Conservation (phyloP, 1,140 invertebrate species). For the Planococcus citri region DNA sequence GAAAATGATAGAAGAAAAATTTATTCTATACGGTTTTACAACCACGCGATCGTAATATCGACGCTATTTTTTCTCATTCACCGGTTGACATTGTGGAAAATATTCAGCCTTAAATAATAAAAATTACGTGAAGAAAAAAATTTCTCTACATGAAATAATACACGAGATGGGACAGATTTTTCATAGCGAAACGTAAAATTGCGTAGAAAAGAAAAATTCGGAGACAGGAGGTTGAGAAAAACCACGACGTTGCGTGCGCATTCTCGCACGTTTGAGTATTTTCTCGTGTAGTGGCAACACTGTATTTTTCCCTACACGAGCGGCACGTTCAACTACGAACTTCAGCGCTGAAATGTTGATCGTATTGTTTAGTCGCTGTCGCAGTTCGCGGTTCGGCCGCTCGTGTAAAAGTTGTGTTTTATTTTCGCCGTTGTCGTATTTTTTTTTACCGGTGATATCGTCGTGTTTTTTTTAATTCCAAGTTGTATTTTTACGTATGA, state of each 20-base stretch:
- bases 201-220: not conserved
- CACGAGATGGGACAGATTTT: too few species aligned
- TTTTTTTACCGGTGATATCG: not conserved
- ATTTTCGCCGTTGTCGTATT: too few species aligned
- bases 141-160: too few species aligned
- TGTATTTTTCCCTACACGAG: not conserved
- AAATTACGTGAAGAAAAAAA: too few species aligned
- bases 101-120: too few species aligned
- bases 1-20: too few species aligned
- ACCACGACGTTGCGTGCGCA: not conserved
- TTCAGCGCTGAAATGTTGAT: not conserved
- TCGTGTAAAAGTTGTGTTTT: not conserved
- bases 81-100: too few species aligned
- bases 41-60: too few species aligned
- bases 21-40: too few species aligned
- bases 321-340: not conserved
- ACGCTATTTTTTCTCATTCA: too few species aligned
- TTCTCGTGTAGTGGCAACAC: not conserved
- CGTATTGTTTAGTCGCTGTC: not conserved
- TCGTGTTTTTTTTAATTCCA: not conserved
- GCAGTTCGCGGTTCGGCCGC: not conserved
- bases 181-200: not conserved
- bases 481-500: not conserved
- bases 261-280: not conserved
- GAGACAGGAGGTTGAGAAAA: not conserved